Evolutionary conservation across 2,797 vertebrate genomes (phyloP), one percentile per base, ranked within the genome.

Genomic region (Apogon talboti): DNA sequence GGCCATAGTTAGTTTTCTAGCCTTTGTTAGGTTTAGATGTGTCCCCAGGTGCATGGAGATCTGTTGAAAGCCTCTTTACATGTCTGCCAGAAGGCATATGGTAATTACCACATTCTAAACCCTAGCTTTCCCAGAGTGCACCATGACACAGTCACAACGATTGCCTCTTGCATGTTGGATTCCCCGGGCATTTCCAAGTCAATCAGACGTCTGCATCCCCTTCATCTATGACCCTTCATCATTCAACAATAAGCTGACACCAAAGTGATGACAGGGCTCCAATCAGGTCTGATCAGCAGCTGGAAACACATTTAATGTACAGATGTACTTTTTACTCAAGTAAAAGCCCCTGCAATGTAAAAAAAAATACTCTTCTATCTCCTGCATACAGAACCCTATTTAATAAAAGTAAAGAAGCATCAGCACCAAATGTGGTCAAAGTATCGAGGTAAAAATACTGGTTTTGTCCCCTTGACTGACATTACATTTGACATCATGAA

Each of bases 51-150:
- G 84, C 78, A 54, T 54, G 3, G 10, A 77, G 77, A 83, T 71
- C 81, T 65, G 66, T 66, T 79, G 77, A 88, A 90, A 91, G 73
- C 82, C 76, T 83, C 81, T 87, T 86, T 81, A 66, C 52, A 69
- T 79, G 60, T 75, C 63, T 62, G 75, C 64, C 72, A 78, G 80
- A 62, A 83, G 77, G 71, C 74, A 64, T 61, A 19, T 51, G 71
- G 74, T 81, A 81, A 86, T 88, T 67, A 86, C 55, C 62, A 52
- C 50, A 51, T 52, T 73, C 65, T 85, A 82, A 89, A 86, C 47
- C 83, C 71, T 42, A 47, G 38, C 62, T 72, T 70, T 80, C 51
- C 65, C 77, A 71, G 48, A 66, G 44, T 47, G 69, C 75, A 66
- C 42, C 14, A 33, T 58, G 64, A 37, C 63, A 70, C 71, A 47